Evolutionary conservation across 2,888 invertebrate genomes (phyloP).

Genomic region (Lasioglossum lativentre): DNA sequence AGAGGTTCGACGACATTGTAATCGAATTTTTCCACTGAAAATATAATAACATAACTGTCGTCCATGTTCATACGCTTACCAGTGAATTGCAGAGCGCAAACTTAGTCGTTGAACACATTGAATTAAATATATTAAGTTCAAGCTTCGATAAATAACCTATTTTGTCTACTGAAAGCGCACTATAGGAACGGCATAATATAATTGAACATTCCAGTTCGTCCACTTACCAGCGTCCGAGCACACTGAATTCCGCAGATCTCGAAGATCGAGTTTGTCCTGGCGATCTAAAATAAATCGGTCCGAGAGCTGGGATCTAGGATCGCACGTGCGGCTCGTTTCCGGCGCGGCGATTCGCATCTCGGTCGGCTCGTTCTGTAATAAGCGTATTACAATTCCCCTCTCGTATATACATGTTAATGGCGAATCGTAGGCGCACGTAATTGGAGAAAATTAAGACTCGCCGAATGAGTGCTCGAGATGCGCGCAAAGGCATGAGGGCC

Average conservation of each 20-base stretch:
- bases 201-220: not conserved
- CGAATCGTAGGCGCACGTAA: slow-evolving; percentile 60
- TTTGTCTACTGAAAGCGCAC: not conserved
- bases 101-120: not conserved
- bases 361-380: slow-evolving; percentile 28
- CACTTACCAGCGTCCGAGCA: not conserved
- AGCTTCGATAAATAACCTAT: not conserved
- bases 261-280: not conserved
- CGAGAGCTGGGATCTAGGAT: not conserved
- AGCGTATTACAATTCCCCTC: slow-evolving; percentile 41
- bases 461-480: slow-evolving; percentile 53
- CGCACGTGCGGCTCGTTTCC: not conserved
- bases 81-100: not conserved
- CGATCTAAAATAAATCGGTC: slow-evolving; percentile 6
- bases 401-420: slow-evolving; percentile 43
- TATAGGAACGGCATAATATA: not conserved
- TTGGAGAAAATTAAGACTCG: slow-evolving; percentile 60
- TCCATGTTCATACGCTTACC: not conserved
- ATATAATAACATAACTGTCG: not conserved
- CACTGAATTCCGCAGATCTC: not conserved
- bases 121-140: not conserved
- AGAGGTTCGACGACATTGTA: not conserved
- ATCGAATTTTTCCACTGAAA: not conserved
- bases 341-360: slow-evolving; percentile 22
- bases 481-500: slow-evolving; percentile 26